Base-by-base conservation (phyloP, 2,113 vertebrate species). In the Suncus etruscus region DNA sequence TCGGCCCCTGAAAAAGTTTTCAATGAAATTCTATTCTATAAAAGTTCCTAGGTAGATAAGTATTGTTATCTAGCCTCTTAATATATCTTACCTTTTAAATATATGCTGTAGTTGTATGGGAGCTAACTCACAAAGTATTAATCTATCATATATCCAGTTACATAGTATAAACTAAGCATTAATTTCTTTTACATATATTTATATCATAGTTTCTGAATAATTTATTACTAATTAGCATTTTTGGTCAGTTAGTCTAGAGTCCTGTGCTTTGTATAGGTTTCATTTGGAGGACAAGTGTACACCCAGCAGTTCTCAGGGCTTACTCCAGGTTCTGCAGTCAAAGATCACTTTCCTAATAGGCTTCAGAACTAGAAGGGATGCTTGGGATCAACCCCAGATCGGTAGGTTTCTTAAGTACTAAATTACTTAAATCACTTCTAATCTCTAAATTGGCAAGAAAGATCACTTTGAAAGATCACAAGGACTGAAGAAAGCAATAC, bases 391-490 rank as follows among this genome's bases (percentile, higher is more conserved):
- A 39, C 3, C 39, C 39, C 39, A 39, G 39, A 39, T 39, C 5
- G 39, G 11, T 58, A 69, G 8, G 5, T 81, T 82, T 73, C 45
- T 58, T 27, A 90, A 73, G 8, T 32, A 69, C 11, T 47, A 14
- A 16, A 63, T 84, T 24, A 75, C 1, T 89, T 89, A 80, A 58
- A 79, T 58, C 79, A 75, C 66, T 83, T 86, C 66, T 86, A 32
- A 72, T 76, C 12, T 66, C 50, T 78, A 47, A 79, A 50, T 11
- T 75, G 22, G 16, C 79, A 89, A 72, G 29, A 58, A 72, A 63
- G 63, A 84, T 50, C 1, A 50, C 39, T 84, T 73, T 54, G 45
- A 39, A 39, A 39, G 14, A 6, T 1, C 2, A 48, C 22, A 24
- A 82, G 18, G 29, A 76, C 72, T 83, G 29, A 45, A 76, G 22